These are phyloP conservation scores for Archivesica marissinica DNA, from an alignment of 1,140 invertebrate species.

Conservation along the genomic window DNA sequence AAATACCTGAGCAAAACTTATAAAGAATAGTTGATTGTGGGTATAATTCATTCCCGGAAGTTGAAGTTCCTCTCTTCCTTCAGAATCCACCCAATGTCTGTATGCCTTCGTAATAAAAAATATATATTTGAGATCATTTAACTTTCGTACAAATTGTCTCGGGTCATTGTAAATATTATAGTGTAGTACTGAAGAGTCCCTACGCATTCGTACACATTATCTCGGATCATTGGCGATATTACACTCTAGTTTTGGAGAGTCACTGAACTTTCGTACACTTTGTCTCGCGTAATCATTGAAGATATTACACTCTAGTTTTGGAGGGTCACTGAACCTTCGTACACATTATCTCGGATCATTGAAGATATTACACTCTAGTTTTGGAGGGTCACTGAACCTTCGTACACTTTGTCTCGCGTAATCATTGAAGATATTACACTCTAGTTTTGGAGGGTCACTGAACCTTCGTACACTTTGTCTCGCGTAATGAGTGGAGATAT, in stretches of 20 bases:
- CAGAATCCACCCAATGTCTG: constrained; percentile 76
- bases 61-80: constrained; percentile 76
- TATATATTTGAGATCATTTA: neutral
- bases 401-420: too few relatives aligned
- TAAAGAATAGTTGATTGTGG: constrained; percentile 92
- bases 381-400: too few relatives aligned
- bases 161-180: neutral
- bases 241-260: too few relatives aligned
- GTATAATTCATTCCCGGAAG: constrained; percentile 86
- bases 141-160: neutral
- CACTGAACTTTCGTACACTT: too few relatives aligned
- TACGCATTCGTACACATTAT: neutral
- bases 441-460: too few relatives aligned
- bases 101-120: constrained; percentile 73
- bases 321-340: too few relatives aligned
- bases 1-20: constrained; percentile 82
- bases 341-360: neutral
- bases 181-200: neutral
- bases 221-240: neutral
- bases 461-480: too few relatives aligned
- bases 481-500: too few relatives aligned
- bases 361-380: too few relatives aligned
- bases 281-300: too few relatives aligned
- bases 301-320: too few relatives aligned
- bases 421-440: too few relatives aligned